phyloP scores from a whole-genome alignment of 2,888 invertebrate genomes.

The Chrysodeixis includens region DNA sequence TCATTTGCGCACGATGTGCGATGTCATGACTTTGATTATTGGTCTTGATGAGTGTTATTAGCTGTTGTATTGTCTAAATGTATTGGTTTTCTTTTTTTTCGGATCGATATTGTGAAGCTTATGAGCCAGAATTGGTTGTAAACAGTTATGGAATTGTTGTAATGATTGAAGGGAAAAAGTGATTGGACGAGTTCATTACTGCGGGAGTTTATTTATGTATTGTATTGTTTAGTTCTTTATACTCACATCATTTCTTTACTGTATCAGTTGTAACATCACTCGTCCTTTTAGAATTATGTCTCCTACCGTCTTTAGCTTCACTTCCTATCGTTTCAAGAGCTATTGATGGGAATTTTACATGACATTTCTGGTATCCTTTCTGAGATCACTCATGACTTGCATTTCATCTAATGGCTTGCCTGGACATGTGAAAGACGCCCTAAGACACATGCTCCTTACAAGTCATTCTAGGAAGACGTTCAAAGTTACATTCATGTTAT shows the following conservation, averaged over 20 bases:
- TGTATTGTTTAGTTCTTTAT: not conserved
- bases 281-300: not conserved
- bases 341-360: slow-evolving; percentile 4
- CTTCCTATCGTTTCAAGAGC: slow-evolving; percentile 1
- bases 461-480: slow-evolving; percentile 22
- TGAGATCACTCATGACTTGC: slow-evolving; percentile 48
- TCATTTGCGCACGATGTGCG: slow-evolving; percentile 80
- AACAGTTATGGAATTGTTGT: slow-evolving; percentile 14
- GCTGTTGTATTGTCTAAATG: slow-evolving; percentile 80
- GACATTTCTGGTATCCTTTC: slow-evolving; percentile 8
- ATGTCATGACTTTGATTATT: slow-evolving; percentile 82
- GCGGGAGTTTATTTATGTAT: not conserved
- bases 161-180: slow-evolving; percentile 6
- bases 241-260: not conserved
- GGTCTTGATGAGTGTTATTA: slow-evolving; percentile 75
- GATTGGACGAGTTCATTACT: not conserved
- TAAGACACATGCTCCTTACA: slow-evolving; percentile 21
- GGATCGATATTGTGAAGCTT: slow-evolving; percentile 59
- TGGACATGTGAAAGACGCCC: slow-evolving; percentile 42
- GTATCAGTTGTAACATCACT: not conserved
- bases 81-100: slow-evolving; percentile 72
- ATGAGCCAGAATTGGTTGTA: slow-evolving; percentile 34
- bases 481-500: slow-evolving; percentile 21
- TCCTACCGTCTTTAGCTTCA: not conserved
- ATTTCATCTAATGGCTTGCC: slow-evolving; percentile 43